Conservation (phyloP, 2,113 vertebrate genomes). For the Cinclus cinclus region DNA sequence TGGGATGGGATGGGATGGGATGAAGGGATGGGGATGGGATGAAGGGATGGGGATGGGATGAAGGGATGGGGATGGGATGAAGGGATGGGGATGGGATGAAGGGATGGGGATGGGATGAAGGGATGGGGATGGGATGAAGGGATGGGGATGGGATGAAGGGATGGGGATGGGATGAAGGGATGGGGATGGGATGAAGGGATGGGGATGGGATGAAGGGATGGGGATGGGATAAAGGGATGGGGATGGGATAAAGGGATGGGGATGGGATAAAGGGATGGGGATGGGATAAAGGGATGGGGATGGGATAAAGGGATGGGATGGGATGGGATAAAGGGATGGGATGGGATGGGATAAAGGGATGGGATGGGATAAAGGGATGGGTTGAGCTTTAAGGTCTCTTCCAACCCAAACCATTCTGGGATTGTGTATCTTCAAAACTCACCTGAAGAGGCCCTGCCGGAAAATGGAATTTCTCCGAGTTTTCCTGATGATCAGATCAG, state of each 20-base stretch:
- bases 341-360: background rate
- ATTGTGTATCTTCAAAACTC: fast-evolving
- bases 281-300: too few relatives aligned
- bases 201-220: too few relatives aligned
- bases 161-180: background rate
- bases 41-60: background rate
- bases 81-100: background rate
- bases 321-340: too few relatives aligned
- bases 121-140: background rate
- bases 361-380: too few relatives aligned
- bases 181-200: too few relatives aligned
- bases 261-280: too few relatives aligned
- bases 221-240: too few relatives aligned
- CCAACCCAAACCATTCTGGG: background rate
- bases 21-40: too few relatives aligned
- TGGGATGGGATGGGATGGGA: too few relatives aligned
- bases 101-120: background rate
- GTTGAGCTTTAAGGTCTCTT: background rate
- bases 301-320: too few relatives aligned
- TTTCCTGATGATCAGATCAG: conserved; percentile 83
- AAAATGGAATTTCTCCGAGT: conserved; percentile 81
- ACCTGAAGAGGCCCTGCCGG: conserved; percentile 80
- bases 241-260: too few relatives aligned
- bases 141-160: fast-evolving
- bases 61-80: background rate